These are phyloP conservation scores for Catostylus mosaicus DNA, from an alignment of 30 jellyfish, hydroid and myxozoan genomes.

Conservation along the genomic window DNA sequence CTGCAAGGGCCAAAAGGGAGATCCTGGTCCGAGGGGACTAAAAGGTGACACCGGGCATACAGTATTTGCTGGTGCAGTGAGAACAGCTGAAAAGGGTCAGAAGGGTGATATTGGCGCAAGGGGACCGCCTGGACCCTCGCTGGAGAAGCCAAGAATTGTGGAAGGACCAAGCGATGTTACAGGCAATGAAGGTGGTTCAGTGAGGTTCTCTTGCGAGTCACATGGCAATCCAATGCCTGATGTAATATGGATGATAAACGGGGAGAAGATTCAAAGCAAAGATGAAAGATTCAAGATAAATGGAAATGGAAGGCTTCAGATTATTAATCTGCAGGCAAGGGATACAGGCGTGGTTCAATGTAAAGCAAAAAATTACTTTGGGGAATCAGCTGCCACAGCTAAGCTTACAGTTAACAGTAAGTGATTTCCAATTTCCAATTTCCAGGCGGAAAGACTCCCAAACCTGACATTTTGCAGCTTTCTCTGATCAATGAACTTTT, in stretches of 20 bases:
- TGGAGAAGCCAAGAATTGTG: slow-evolving; percentile 28
- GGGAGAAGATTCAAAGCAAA: neutral
- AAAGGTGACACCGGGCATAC: slow-evolving; percentile 36
- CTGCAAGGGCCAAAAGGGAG: slow-evolving; percentile 28
- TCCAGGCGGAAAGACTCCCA: too few relatives aligned
- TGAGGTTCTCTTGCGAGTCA: slow-evolving; percentile 34
- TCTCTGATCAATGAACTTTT: neutral
- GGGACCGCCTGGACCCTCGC: slow-evolving; percentile 64
- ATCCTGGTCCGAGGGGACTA: slow-evolving; percentile 37
- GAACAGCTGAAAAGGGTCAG: slow-evolving; percentile 14
- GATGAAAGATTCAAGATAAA: neutral
- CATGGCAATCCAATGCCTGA: slow-evolving; percentile 59
- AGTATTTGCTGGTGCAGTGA: neutral
- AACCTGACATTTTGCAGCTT: too few relatives aligned
- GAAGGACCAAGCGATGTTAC: slow-evolving; percentile 28
- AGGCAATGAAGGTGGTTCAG: slow-evolving; percentile 31
- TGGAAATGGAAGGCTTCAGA: slow-evolving; percentile 12
- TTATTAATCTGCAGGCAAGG: slow-evolving; percentile 3
- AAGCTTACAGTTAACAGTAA: slow-evolving; percentile 25
- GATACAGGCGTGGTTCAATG: slow-evolving; percentile 35
- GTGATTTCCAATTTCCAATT: too few relatives aligned
- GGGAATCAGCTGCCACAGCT: slow-evolving; percentile 30
- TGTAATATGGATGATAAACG: slow-evolving; percentile 22
- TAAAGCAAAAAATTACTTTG: slow-evolving; percentile 35
- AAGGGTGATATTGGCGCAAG: slow-evolving; percentile 61